These are phyloP conservation scores for Tetrao urogallus DNA, from an alignment of 2,113 vertebrate species.

Conservation along the genomic window DNA sequence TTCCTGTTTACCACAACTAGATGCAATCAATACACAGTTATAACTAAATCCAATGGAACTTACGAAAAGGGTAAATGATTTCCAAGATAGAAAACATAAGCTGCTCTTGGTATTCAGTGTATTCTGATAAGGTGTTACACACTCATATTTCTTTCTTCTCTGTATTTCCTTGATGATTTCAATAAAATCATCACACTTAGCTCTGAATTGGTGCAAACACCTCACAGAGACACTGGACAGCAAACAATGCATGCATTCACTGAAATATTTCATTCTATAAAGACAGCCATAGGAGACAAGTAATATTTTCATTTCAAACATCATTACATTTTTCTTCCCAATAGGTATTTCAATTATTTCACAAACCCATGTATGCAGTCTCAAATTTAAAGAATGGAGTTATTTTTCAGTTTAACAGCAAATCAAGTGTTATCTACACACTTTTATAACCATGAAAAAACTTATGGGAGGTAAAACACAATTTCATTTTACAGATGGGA, in stretches of 20 bases:
- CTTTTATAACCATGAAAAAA: background rate
- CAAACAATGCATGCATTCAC: background rate
- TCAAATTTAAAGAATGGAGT: background rate
- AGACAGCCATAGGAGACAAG: background rate
- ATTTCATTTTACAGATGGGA: background rate
- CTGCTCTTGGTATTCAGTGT: background rate
- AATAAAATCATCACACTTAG: background rate
- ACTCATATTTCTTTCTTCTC: background rate
- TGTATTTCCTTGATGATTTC: background rate
- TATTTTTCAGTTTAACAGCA: background rate
- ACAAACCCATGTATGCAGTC: background rate
- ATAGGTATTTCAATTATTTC: background rate
- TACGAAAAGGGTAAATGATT: background rate
- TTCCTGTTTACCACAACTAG: background rate
- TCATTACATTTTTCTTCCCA: background rate
- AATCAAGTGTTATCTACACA: background rate
- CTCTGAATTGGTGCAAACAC: background rate
- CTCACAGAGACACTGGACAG: background rate
- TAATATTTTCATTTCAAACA: background rate
- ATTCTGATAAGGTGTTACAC: background rate
- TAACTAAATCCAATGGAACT: background rate
- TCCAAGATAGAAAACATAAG: background rate
- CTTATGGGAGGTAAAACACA: background rate
- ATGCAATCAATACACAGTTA: background rate
- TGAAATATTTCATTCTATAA: background rate